phyloP scores from a whole-genome alignment of 2,113 vertebrate species.

The Rousettus leschenaultii region DNA sequence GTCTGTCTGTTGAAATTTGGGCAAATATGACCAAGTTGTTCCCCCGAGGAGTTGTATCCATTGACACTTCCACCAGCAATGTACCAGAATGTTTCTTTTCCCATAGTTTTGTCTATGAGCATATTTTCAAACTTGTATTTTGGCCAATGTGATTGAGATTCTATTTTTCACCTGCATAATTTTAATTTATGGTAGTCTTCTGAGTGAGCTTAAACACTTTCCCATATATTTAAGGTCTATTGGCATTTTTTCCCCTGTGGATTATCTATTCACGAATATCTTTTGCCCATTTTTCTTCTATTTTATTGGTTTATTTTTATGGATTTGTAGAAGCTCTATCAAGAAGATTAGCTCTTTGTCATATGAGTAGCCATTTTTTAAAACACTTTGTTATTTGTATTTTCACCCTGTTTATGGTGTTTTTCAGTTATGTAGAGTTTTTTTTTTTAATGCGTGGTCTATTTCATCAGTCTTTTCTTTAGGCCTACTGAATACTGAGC shows the following conservation, averaged over 20 bases:
- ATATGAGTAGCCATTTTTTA: neutral
- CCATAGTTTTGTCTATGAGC: neutral
- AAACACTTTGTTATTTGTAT: neutral
- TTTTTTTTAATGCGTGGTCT: neutral
- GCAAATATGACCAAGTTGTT: neutral
- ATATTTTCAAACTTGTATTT: neutral
- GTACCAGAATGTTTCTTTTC: neutral
- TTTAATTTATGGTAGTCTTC: neutral
- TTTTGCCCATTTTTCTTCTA: neutral
- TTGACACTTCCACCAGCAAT: neutral
- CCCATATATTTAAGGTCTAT: neutral
- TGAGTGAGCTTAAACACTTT: neutral
- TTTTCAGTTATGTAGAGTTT: neutral
- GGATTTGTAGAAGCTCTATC: neutral
- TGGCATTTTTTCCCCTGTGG: neutral
- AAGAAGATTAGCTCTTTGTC: neutral
- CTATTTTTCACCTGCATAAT: neutral
- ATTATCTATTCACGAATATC: neutral
- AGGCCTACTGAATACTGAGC: neutral
- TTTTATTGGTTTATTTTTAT: neutral
- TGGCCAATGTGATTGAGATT: neutral
- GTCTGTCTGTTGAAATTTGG: neutral
- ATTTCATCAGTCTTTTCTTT: neutral
- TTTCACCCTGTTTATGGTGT: neutral
- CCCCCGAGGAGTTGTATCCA: neutral